phyloP scores from a whole-genome alignment of 2,113 vertebrate genomes.

The Anolis carolinensis region DNA sequence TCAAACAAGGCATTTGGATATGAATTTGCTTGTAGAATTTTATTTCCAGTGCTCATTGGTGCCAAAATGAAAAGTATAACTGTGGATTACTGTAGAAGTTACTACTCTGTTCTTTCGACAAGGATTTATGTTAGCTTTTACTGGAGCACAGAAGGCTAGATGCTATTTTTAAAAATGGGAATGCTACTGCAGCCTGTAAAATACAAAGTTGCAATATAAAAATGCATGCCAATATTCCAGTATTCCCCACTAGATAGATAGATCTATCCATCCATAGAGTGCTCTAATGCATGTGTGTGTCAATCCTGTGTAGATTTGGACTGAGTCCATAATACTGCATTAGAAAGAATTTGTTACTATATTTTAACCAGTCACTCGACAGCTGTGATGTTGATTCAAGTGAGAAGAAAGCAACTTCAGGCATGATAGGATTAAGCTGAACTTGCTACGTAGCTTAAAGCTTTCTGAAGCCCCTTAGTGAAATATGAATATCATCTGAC shows the following conservation, averaged over 20 bases:
- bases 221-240: not conserved
- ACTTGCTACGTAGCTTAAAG: slow-evolving; percentile 34
- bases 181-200: not conserved
- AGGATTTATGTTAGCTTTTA: not conserved
- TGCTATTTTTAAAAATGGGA: not conserved
- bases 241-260: not conserved
- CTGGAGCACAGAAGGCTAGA: not conserved
- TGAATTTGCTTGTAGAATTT: not conserved
- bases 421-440: slow-evolving; percentile 20
- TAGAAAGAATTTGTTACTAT: slow-evolving; percentile 14
- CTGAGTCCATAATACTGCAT: not conserved
- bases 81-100: not conserved
- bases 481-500: slow-evolving; percentile 38
- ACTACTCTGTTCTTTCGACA: not conserved
- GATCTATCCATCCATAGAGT: too few relatives aligned
- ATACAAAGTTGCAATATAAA: not conserved
- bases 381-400: not conserved
- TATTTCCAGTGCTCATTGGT: not conserved
- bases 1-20: not conserved
- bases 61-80: not conserved
- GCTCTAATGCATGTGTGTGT: too few relatives aligned
- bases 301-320: not conserved
- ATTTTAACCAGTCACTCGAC: not conserved
- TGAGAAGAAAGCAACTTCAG: slow-evolving; percentile 15
- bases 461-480: not conserved